Percentiles rank a stretch among this genome's conserved stretches.
phyloP scores from a whole-genome alignment of 2,888 invertebrate genomes.

The Ctenicera cuprea region DNA sequence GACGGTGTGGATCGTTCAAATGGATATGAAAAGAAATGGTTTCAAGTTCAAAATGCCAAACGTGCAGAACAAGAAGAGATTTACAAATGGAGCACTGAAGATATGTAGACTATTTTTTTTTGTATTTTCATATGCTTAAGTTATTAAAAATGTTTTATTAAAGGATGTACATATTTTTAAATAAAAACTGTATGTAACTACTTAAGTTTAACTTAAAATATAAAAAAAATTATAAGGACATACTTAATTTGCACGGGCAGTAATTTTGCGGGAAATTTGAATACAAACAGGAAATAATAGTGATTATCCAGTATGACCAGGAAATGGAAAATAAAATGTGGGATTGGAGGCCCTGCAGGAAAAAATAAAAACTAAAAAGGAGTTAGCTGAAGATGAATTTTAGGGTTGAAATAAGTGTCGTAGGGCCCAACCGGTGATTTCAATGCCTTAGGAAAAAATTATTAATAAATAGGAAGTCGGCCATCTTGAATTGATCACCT shows the following conservation, averaged over 20 bases:
- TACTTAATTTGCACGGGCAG: too few relatives aligned
- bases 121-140: background rate
- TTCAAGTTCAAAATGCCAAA: constrained; percentile 83
- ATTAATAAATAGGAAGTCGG: constrained; percentile 26
- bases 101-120: constrained; percentile 76
- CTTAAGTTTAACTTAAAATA: too few relatives aligned
- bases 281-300: background rate
- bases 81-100: constrained; percentile 96
- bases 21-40: constrained; percentile 95
- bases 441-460: background rate
- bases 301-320: constrained; percentile 6
- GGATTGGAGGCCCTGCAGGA: constrained; percentile 24
- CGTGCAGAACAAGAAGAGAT: constrained; percentile 89
- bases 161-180: constrained; percentile 8
- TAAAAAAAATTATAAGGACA: too few relatives aligned
- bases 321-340: constrained; percentile 3
- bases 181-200: too few relatives aligned
- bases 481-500: constrained; percentile 42
- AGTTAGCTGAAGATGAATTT: background rate
- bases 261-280: constrained; percentile 18
- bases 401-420: background rate
- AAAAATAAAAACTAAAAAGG: constrained; percentile 19
- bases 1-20: constrained; percentile 98
- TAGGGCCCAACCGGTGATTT: background rate
- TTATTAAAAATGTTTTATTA: background rate